These are phyloP conservation scores for Poeciliopsis infans DNA, from an alignment of 2,797 vertebrate species.

Conservation along the genomic window DNA sequence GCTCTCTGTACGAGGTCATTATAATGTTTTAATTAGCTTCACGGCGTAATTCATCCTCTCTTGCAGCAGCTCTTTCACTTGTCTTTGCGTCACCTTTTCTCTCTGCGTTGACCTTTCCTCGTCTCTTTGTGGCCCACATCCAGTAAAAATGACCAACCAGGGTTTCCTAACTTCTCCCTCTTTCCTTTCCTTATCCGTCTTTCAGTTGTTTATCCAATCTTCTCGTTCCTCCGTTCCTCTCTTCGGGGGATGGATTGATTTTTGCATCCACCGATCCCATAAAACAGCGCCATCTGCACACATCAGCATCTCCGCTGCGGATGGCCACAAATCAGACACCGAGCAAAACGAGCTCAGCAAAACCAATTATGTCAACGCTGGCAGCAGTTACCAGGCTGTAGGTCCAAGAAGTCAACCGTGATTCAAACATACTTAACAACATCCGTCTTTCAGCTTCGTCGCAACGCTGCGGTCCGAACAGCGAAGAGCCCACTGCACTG, in stretches of 20 bases:
- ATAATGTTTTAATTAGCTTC: constrained; percentile 59
- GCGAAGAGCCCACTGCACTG: no score
- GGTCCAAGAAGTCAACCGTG: constrained; percentile 17
- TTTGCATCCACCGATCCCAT: constrained; percentile 23
- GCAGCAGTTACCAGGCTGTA: constrained; percentile 24
- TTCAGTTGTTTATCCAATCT: neutral
- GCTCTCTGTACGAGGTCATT: constrained; percentile 54
- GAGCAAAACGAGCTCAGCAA: constrained; percentile 28
- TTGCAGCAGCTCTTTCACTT: constrained; percentile 15
- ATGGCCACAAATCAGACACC: constrained; percentile 45
- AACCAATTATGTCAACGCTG: constrained; percentile 44
- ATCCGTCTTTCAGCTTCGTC: neutral
- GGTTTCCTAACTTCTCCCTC: constrained; percentile 2
- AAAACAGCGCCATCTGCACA: constrained; percentile 43
- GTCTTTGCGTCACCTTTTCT: constrained; percentile 7
- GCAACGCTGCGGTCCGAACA: no score
- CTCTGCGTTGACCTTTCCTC: constrained; percentile 18
- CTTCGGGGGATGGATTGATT: constrained; percentile 39
- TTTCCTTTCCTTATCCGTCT: neutral
- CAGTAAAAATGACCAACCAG: neutral
- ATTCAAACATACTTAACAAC: constrained; percentile 1
- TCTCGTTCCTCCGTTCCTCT: constrained; percentile 5
- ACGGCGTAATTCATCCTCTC: constrained; percentile 29
- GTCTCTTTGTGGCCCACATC: neutral
- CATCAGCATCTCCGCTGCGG: constrained; percentile 41